phyloP scores from a whole-genome alignment of 2,113 vertebrate species.

The Riparia riparia region DNA sequence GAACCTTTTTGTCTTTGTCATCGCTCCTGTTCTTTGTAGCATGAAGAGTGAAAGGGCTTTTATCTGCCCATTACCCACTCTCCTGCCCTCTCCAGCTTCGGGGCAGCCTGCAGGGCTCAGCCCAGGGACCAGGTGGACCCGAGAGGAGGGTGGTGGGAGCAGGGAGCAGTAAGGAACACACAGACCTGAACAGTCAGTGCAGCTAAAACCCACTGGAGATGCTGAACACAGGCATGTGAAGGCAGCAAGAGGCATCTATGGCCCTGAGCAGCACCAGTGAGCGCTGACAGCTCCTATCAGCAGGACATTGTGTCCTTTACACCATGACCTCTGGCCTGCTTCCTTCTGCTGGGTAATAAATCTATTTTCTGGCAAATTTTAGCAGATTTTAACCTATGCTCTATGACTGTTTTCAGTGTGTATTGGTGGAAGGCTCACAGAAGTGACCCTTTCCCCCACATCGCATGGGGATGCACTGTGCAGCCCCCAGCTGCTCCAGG shows the following conservation, averaged over 20 bases:
- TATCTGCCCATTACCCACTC: neutral
- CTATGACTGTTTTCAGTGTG: neutral
- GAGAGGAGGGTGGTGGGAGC: neutral
- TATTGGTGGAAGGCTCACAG: neutral
- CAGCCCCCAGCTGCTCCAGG: accelerated
- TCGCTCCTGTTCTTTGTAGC: accelerated
- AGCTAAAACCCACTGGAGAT: neutral
- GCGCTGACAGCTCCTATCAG: neutral
- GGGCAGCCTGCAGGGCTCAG: neutral
- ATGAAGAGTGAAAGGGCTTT: neutral
- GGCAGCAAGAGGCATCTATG: neutral
- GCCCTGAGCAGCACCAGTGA: neutral
- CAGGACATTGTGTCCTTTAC: neutral
- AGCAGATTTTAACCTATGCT: neutral
- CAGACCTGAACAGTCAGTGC: too few species aligned
- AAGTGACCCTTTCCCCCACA: too few species aligned
- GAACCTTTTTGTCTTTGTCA: neutral
- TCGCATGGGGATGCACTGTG: accelerated
- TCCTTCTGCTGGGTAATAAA: neutral
- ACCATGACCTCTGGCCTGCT: too few species aligned
- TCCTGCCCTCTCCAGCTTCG: too few species aligned
- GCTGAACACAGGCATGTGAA: neutral
- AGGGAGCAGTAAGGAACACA: neutral
- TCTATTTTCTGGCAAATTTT: accelerated
- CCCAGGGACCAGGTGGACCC: neutral